Base-by-base conservation (phyloP, 1,140 invertebrate species). In the Forficula auricularia region DNA sequence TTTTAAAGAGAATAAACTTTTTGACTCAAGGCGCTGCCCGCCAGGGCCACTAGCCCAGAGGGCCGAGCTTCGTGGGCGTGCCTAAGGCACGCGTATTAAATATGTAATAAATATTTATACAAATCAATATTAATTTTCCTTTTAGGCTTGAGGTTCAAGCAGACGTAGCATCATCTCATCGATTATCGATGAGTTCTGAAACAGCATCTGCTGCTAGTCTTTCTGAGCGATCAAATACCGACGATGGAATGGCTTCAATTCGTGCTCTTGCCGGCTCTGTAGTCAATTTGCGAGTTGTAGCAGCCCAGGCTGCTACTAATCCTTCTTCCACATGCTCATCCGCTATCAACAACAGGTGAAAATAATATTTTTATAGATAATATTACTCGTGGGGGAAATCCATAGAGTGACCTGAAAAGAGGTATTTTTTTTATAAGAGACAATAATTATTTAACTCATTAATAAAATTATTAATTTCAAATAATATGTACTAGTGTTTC, bases 251-350 rank as follows among this genome's bases (percentile, higher is more conserved):
- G 4, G 73, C 77, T 6, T 84, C 80, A 16, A 81, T 79, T 0
- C 68, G 76, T 48, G 81, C 77, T 19, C 59, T 84, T 33, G 80
- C 82, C 35, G 82, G 82, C 7, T 85, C 81, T 12, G 71, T 83
- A 47, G 60, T 77, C 14, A 79, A 77, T 50, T 78, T 78, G 52
- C 77, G 75, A 68, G 67, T 70, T 54, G 57, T 44, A 56, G 57
- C 45, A 56, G 55, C 2, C 56, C 54, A 40, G 56, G 57, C 41
- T 59, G 52, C 42, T 46, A 54, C 6, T 56, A 3, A 45, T 43
- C 4, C 45, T 36, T 18, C 50, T 48, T 38, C 18, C 12, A n/a
- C 19, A 12, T 42, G 43, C 43, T 45, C 50, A 37, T 38, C 35
- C 31, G 2, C 10, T 32, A 15, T 27, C 20, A 18, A 39, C 33